phyloP scores from a whole-genome alignment of 2,113 vertebrate species.

The Brachypodius melanocephalos region DNA sequence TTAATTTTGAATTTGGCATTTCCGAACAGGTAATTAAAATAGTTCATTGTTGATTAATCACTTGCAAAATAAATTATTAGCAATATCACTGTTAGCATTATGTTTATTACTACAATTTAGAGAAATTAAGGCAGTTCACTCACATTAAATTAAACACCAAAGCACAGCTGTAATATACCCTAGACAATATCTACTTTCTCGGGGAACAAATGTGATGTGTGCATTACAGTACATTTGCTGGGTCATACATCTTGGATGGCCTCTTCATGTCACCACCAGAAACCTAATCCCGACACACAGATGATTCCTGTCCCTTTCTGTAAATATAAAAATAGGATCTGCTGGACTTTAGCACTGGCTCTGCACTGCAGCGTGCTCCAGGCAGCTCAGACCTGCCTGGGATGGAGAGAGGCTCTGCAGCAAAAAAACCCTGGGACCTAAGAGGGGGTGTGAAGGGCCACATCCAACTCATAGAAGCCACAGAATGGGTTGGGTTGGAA shows the following conservation, averaged over 20 bases:
- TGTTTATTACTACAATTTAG: conserved; percentile 54
- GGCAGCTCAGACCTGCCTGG: background rate
- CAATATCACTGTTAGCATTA: conserved; percentile 11
- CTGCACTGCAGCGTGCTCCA: background rate
- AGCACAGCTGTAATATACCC: conserved; percentile 38
- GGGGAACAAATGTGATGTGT: conserved; percentile 45
- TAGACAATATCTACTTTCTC: conserved; percentile 51
- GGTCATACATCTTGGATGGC: conserved; percentile 42
- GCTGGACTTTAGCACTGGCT: background rate
- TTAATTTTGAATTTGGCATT: conserved; percentile 57
- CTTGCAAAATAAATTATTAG: conserved; percentile 50
- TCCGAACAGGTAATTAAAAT: conserved; percentile 63
- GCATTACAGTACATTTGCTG: conserved; percentile 50
- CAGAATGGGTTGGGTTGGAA: background rate
- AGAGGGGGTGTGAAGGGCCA: rapidly evolving
- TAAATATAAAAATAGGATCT: conserved; percentile 8
- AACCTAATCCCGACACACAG: background rate
- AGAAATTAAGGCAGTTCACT: conserved; percentile 61
- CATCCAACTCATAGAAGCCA: background rate
- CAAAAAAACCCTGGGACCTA: background rate
- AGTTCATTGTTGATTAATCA: conserved; percentile 53
- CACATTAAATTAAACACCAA: conserved; percentile 64
- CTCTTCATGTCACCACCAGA: conserved; percentile 15
- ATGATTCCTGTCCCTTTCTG: background rate
- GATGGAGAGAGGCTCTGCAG: background rate